These are phyloP conservation scores for Orchesella flavescens DNA, from an alignment of 2,888 invertebrate genomes.

Conservation along the genomic window DNA sequence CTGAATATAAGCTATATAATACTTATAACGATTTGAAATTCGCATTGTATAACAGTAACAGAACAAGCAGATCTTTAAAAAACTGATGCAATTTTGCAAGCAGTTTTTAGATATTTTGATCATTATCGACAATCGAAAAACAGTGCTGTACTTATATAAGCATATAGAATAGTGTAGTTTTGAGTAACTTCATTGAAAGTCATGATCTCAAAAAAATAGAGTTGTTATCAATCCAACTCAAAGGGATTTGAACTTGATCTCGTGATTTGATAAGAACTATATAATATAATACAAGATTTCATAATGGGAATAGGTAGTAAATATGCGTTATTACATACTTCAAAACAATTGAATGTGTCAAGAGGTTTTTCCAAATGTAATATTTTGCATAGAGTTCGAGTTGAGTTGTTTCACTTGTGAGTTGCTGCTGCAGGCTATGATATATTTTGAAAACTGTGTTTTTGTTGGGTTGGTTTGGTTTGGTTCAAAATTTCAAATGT, in stretches of 20 bases:
- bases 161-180: neutral
- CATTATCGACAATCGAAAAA: no score
- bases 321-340: neutral
- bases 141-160: no score
- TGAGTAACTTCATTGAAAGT: conserved; percentile 7
- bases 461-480: neutral
- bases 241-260: conserved; percentile 49
- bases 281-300: neutral
- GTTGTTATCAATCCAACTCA: neutral
- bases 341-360: neutral
- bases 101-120: neutral
- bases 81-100: neutral
- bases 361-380: neutral
- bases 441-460: neutral
- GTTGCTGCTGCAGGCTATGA: neutral
- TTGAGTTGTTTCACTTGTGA: no score
- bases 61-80: neutral
- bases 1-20: neutral
- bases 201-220: neutral
- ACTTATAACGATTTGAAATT: neutral
- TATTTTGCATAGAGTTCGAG: no score
- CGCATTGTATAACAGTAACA: neutral
- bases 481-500: neutral
- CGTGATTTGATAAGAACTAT: conserved; percentile 48
- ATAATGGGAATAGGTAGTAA: neutral